Base-by-base conservation (phyloP, 2,113 vertebrate genomes). In the Halichoerus grypus region DNA sequence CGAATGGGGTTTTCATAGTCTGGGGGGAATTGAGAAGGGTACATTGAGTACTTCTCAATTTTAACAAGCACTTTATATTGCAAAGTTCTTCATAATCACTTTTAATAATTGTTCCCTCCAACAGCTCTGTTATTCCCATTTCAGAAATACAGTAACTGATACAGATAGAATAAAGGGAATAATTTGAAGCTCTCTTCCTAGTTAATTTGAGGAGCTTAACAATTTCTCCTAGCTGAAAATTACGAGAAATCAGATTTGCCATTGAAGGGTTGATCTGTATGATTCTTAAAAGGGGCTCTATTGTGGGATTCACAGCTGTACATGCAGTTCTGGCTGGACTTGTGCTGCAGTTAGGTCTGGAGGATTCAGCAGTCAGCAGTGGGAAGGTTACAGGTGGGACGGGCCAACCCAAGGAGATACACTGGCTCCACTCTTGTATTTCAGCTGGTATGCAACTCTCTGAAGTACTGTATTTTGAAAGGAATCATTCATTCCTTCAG, bases 41-140 rank as follows among this genome's bases (percentile, higher is more conserved):
- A 91, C 59, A 53, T 94, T 4, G 76, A 97, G 55, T 80, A 84
- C 90, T 96, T 97, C 91, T 97, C 93, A 31, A 9, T 94, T 96
- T 97, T 97, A 97, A 97, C 96, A 97, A 98, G 97, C 94, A 94
- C 94, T 97, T 95, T 91, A 84, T 91, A 83, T 91, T 51, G 49
- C 93, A 71, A 72, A 95, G 82, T 93, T 98, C 96, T 97, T 97
- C 95, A 93, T 98, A 97, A 98, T 94, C 95, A 92, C 97, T 97
- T 98, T 94, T 96, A 97, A 94, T 98, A 97, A 97, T 97, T 97
- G 95, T 97, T 97, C 92, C 81, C 88, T 90, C 90, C 81, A 84
- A 96, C 88, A 96, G 94, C 84, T 97, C 80, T 86, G 87, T 76
- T 96, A 91, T 74, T 94, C 79, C 95, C 91, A 87, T 97, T 96